Percentiles rank a stretch among this genome's conserved stretches.
phyloP scores from a whole-genome alignment of 2,888 invertebrate species.

The Dryobota labecula region DNA sequence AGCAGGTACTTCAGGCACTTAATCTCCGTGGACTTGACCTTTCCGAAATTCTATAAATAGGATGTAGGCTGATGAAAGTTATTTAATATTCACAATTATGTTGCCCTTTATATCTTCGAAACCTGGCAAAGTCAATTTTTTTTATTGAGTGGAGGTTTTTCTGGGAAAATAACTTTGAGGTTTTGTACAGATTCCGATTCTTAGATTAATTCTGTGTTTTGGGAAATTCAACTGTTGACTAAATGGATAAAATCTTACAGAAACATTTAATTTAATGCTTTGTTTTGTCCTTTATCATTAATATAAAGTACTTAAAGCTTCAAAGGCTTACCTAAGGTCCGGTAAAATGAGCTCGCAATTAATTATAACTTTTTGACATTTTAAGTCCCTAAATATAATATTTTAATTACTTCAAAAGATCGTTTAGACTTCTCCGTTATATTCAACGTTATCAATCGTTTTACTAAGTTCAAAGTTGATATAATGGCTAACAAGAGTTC shows the following conservation, averaged over 20 bases:
- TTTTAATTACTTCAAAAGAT: neutral
- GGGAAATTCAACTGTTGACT: neutral
- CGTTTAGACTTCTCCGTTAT: neutral
- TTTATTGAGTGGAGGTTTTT: conserved; percentile 1
- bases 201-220: neutral
- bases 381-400: neutral
- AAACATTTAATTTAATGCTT: neutral
- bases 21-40: conserved; percentile 28
- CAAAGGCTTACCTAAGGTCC: neutral
- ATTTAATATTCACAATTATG: conserved; percentile 10
- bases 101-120: conserved; percentile 7
- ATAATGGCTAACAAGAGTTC: conserved; percentile 40
- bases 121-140: conserved; percentile 4
- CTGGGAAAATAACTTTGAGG: neutral
- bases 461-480: conserved; percentile 44
- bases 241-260: neutral
- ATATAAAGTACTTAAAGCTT: neutral
- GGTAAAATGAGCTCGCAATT: neutral
- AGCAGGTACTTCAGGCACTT: neutral
- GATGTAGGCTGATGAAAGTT: conserved; percentile 12
- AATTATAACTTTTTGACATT: conserved; percentile 5
- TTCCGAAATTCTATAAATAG: conserved; percentile 34
- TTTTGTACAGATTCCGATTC: conserved; percentile 6
- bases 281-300: conserved; percentile 8
- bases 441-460: conserved; percentile 16